Base-by-base conservation (phyloP, 1,140 invertebrate genomes). In the Nomia melanderi region DNA sequence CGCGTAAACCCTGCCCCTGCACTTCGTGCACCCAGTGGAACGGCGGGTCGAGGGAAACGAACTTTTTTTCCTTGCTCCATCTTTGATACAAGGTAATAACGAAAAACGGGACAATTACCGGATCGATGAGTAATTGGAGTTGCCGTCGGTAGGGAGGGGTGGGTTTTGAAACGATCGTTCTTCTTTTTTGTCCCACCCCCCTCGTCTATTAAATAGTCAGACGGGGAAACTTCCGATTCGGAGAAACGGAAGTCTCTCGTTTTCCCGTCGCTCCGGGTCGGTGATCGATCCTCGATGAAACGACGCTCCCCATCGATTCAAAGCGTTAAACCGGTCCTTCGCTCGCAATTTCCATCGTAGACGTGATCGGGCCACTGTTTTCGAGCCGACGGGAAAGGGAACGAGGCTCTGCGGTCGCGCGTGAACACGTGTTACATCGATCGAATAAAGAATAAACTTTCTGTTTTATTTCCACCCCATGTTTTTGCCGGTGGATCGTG, bases 361-460 rank as follows among this genome's bases (percentile, higher is more conserved):
- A 23, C 14, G 23, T 29, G 53, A 41, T 74, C 39, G 39, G 27
- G n/a, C 14, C 65, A 54, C 20, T 9, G 36, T 62, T 31, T 57
- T 9, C n/a, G n/a, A 39, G 14, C 20, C 41, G 14, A 17, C 12
- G 12, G 2, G 6, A 9, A 39, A 12, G 4, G 4, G 63, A 33
- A 75, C 20, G 50, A 67, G 44, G 9, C 7, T 20, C 36, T 50
- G 73, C 65, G 73, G 73, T 76, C 65, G 31, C 36, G 31, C 36
- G 29, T 14, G 50, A 56, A 57, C 64, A 14, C 44, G 54, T 44
- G 54, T 59, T 57, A 20, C 65, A 14, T 11, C 33, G 20, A 56
- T 69, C 73, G 65, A 50, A 69, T 76, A 76, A 76, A 69, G 54
- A 76, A 76, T 59, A 69, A 59, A 72, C 29, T 12, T 72, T 63